Conservation (phyloP, 2,113 vertebrate genomes). For the Anoura caudifer region DNA sequence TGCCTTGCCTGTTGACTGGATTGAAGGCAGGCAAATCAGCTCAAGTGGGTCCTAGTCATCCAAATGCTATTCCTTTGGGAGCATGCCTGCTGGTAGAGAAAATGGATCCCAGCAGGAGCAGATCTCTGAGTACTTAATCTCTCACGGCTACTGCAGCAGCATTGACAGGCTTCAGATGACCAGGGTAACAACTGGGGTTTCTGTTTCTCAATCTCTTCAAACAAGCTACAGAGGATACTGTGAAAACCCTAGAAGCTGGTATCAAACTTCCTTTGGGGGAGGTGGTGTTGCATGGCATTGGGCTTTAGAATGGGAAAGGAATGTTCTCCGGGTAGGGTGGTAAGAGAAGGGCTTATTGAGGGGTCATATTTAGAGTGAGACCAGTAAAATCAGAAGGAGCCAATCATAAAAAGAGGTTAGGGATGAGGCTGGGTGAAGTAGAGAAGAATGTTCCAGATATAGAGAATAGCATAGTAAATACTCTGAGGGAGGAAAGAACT, state of each 20-base stretch:
- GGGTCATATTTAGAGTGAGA: not conserved
- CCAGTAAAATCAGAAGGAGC: not conserved
- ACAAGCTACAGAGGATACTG: not conserved
- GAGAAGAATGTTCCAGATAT: not conserved
- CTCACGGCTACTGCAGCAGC: not conserved
- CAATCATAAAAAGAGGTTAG: not conserved
- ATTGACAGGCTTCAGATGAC: not conserved
- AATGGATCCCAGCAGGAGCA: constrained; percentile 37
- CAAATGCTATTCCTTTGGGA: not conserved
- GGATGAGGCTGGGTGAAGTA: not conserved
- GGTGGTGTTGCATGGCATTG: not conserved
- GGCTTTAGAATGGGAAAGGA: not conserved
- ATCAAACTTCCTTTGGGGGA: not conserved
- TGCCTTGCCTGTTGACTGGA: not conserved
- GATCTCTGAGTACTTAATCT: not conserved
- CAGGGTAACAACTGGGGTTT: not conserved
- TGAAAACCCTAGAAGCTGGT: not conserved
- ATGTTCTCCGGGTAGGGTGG: not conserved
- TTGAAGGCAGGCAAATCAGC: constrained; percentile 40
- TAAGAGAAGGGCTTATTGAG: not conserved
- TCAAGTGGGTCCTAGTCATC: constrained; percentile 7
- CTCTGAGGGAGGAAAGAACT: not conserved
- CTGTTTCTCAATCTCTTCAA: not conserved
- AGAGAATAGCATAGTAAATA: not conserved
- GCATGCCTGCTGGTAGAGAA: not conserved